These are phyloP conservation scores for Leucoraja erinaceus DNA, from an alignment of 2,113 vertebrate genomes.

Conservation along the genomic window DNA sequence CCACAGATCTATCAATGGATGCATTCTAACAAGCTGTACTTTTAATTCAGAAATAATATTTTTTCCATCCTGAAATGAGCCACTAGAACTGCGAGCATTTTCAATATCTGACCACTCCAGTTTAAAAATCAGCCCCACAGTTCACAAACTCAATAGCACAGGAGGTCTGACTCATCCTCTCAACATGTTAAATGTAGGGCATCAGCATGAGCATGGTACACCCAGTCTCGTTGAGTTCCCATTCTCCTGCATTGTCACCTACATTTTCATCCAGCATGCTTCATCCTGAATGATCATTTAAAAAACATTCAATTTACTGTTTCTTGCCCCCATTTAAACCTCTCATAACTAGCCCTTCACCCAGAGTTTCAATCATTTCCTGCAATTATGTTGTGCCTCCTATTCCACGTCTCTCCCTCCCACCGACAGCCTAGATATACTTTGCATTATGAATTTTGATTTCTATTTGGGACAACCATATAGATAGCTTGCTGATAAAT, in stretches of 20 bases:
- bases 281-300: not conserved
- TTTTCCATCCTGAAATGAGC: not conserved
- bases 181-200: not conserved
- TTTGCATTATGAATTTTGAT: not conserved
- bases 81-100: not conserved
- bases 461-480: not conserved
- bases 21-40: not conserved
- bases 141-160: not conserved
- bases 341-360: not conserved
- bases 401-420: not conserved
- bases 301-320: not conserved
- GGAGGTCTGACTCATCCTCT: not conserved
- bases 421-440: not conserved
- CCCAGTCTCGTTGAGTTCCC: not conserved
- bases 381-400: not conserved
- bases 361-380: not conserved
- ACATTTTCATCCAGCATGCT: not conserved
- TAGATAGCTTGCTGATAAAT: not conserved
- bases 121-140: not conserved
- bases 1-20: not conserved
- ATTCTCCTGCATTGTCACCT: not conserved
- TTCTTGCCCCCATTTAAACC: not conserved
- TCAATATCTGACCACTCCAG: not conserved
- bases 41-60: not conserved
- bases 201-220: not conserved